phyloP scores from a whole-genome alignment of 2,113 vertebrate genomes.

The Mesembrinibis cayennensis region DNA sequence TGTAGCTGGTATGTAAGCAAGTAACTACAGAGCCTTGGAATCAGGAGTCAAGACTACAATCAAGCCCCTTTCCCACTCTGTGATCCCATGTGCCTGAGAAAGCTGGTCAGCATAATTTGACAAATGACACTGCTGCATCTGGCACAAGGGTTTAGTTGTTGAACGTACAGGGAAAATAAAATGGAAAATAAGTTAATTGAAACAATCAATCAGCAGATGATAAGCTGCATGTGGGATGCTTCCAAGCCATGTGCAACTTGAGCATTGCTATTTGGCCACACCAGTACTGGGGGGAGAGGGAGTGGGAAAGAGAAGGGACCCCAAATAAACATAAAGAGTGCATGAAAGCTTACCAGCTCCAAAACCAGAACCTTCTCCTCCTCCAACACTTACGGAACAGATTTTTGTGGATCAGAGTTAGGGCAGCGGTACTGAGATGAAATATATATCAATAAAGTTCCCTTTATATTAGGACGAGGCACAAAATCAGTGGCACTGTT shows the following conservation, averaged over 20 bases:
- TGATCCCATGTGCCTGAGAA: not conserved
- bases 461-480: not conserved
- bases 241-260: rapidly evolving
- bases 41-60: not conserved
- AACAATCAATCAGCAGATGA: not conserved
- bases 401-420: not conserved
- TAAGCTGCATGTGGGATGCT: not conserved
- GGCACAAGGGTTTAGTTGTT: not conserved
- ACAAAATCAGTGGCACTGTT: not conserved
- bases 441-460: not conserved
- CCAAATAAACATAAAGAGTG: not conserved
- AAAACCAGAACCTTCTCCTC: not conserved
- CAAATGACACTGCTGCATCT: not conserved
- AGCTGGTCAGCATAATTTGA: not conserved
- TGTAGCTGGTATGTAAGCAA: not conserved
- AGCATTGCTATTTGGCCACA: not conserved
- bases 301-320: not conserved
- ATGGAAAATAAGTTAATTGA: not conserved
- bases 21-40: not conserved
- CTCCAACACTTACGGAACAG: not conserved
- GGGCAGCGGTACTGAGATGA: not conserved
- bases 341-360: not conserved
- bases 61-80: not conserved
- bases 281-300: not conserved
- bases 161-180: not conserved